Conservation (phyloP, 2,888 invertebrate genomes). For the Tenthredo livida region DNA sequence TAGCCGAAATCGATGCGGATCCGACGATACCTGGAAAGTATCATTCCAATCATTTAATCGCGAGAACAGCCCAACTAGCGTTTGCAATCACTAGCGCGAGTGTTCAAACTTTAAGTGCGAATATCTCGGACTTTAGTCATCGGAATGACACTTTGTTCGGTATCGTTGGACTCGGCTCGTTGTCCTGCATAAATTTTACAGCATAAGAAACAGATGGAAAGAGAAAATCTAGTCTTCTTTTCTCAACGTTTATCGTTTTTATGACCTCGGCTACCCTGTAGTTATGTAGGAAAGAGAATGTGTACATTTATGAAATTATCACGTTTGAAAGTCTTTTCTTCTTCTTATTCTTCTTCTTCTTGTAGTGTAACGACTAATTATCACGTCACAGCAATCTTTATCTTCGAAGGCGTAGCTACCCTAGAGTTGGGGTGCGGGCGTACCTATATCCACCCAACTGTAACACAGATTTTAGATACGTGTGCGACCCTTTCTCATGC, state of each 20-base stretch:
- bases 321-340: background rate
- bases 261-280: background rate
- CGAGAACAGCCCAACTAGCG: background rate
- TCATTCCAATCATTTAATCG: background rate
- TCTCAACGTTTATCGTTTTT: background rate
- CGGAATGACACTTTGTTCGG: background rate
- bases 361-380: constrained; percentile 29
- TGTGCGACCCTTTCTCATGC: background rate
- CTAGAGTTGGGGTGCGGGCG: background rate
- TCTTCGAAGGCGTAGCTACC: constrained; percentile 18
- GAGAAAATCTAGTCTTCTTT: background rate
- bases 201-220: background rate
- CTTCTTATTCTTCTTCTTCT: background rate
- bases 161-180: constrained; percentile 5
- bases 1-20: background rate
- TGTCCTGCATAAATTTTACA: background rate
- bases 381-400: constrained; percentile 33
- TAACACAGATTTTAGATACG: constrained; percentile 20
- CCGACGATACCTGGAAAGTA: background rate
- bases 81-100: background rate
- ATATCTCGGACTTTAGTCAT: background rate
- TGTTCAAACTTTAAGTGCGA: background rate
- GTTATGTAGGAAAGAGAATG: background rate
- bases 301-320: background rate
- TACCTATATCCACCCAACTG: background rate